Evolutionary conservation across 2,888 invertebrate species (phyloP).

Genomic region (Xestia c-nigrum): DNA sequence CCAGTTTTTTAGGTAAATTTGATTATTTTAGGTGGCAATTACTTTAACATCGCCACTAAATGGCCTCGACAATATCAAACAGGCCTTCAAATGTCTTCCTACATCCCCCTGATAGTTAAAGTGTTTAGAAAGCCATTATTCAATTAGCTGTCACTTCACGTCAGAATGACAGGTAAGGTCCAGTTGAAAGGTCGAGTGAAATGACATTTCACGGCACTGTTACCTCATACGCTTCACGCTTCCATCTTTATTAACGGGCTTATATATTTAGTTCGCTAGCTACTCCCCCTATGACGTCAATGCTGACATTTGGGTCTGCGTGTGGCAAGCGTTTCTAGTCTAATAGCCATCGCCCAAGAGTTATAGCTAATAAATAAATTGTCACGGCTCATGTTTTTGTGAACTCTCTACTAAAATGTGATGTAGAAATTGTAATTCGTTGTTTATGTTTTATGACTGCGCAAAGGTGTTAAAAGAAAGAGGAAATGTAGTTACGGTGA

Average conservation of each 20-base stretch:
- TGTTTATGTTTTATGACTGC: slow-evolving; percentile 6
- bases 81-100: slow-evolving; percentile 2
- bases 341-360: slow-evolving; percentile 67
- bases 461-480: background rate
- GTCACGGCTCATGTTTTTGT: slow-evolving; percentile 50
- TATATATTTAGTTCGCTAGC: slow-evolving; percentile 81
- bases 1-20: background rate
- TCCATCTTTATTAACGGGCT: slow-evolving; percentile 51
- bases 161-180: slow-evolving; percentile 45
- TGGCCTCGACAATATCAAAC: background rate
- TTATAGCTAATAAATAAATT: slow-evolving; percentile 68
- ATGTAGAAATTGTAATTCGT: slow-evolving; percentile 14
- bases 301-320: slow-evolving; percentile 84
- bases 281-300: slow-evolving; percentile 86
- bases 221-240: slow-evolving; percentile 62
- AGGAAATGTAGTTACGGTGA: background rate
- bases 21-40: background rate
- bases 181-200: slow-evolving; percentile 53
- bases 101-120: background rate
- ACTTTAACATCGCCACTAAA: background rate
- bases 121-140: slow-evolving; percentile 35
- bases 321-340: slow-evolving; percentile 69
- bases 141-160: slow-evolving; percentile 42
- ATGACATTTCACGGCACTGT: slow-evolving; percentile 58
- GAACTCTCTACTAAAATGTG: slow-evolving; percentile 46